Conservation (phyloP, 2,797 vertebrate species). For the Amblyopsis hoosieri region DNA sequence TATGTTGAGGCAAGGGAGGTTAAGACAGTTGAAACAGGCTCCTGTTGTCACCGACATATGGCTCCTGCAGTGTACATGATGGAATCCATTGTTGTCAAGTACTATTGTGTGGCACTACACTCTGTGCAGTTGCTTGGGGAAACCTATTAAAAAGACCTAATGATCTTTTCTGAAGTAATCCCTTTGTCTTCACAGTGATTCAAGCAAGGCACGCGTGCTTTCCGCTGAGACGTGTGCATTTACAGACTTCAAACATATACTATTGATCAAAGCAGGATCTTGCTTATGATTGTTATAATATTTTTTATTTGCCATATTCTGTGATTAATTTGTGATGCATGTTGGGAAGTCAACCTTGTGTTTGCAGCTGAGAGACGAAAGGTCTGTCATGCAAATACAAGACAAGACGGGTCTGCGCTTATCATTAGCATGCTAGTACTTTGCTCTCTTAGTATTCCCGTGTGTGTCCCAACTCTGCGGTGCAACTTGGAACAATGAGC, state of each 20-base stretch:
- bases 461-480: conserved; percentile 31
- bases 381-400: too few species aligned
- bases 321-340: conserved; percentile 6
- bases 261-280: conserved; percentile 49
- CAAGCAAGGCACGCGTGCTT: conserved; percentile 48
- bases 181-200: conserved; percentile 51
- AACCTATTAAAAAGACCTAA: conserved; percentile 61
- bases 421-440: conserved; percentile 31
- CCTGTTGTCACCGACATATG: conserved; percentile 60
- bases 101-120: conserved; percentile 16
- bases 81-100: conserved; percentile 39
- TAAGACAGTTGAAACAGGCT: conserved; percentile 37
- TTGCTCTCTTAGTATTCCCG: conserved; percentile 54
- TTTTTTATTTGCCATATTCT: conserved; percentile 18
- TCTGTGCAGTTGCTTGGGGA: conserved; percentile 27
- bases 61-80: conserved; percentile 45
- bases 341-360: neutral
- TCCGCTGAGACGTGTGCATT: conserved; percentile 41
- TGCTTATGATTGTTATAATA: conserved; percentile 29
- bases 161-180: conserved; percentile 54
- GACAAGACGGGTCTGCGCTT: neutral
- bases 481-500: conserved; percentile 32
- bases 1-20: conserved; percentile 63
- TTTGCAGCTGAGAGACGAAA: conserved; percentile 6
- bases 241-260: conserved; percentile 51